Conservation (phyloP, 2,113 vertebrate species). For the Onychostoma macrolepis region DNA sequence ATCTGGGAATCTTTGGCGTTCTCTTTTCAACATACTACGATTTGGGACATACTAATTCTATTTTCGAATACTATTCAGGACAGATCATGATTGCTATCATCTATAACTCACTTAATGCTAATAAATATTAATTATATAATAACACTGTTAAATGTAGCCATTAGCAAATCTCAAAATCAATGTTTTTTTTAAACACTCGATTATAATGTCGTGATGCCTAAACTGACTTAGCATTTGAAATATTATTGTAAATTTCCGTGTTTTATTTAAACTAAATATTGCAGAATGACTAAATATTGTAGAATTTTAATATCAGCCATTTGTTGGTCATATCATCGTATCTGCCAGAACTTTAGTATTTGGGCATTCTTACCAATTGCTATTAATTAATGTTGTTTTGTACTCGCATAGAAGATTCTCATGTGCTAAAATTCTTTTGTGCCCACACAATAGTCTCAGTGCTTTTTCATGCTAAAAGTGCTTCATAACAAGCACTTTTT, state of each 20-base stretch:
- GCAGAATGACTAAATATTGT: background rate
- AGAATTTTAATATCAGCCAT: too few species aligned
- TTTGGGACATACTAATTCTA: too few species aligned
- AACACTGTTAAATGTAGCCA: background rate
- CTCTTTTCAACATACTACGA: too few species aligned
- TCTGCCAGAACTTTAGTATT: background rate
- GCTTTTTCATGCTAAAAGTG: background rate
- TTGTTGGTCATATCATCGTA: background rate
- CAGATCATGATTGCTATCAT: background rate
- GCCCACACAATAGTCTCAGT: background rate
- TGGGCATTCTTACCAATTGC: background rate
- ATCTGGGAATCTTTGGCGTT: too few species aligned
- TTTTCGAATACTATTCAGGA: too few species aligned
- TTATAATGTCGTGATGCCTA: background rate
- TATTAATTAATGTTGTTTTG: background rate
- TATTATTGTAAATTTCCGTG: background rate
- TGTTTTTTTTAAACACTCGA: background rate
- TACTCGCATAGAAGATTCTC: background rate
- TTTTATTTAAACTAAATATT: background rate
- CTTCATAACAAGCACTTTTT: background rate
- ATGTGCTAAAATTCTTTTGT: background rate
- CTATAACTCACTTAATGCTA: background rate
- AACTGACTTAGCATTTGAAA: background rate
- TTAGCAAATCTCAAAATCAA: background rate
- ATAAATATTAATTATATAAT: background rate